Percentiles rank a stretch among this genome's conserved stretches.
These are phyloP conservation scores for Elgaria multicarinata DNA, from an alignment of 2,113 vertebrate species.

Conservation along the genomic window DNA sequence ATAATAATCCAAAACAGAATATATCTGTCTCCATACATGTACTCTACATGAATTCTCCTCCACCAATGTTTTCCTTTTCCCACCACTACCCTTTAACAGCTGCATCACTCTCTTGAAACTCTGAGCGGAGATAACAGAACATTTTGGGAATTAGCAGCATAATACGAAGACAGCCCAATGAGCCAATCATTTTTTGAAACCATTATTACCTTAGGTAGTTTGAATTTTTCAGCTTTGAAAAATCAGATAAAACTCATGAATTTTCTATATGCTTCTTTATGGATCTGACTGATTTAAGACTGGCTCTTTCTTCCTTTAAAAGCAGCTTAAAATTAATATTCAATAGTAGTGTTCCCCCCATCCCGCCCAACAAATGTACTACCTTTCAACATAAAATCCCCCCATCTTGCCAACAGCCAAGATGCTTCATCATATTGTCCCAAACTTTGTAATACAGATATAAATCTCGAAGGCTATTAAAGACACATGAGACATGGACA, in stretches of 20 bases:
- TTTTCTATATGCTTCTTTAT: not conserved
- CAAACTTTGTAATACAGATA: not conserved
- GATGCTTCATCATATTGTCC: not conserved
- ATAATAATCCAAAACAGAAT: not conserved
- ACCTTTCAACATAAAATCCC: not conserved
- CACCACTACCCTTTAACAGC: not conserved
- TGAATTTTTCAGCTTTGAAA: not conserved
- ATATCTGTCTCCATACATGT: not conserved
- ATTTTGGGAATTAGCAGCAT: constrained; percentile 4
- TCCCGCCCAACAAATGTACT: not conserved
- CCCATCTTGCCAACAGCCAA: not conserved
- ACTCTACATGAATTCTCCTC: constrained; percentile 16
- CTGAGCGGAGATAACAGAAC: not conserved
- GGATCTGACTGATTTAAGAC: not conserved
- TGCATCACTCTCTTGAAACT: not conserved
- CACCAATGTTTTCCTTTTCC: not conserved
- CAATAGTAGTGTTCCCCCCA: not conserved
- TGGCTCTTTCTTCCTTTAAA: not conserved
- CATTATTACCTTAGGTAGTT: not conserved
- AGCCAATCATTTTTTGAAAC: not conserved
- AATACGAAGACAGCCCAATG: not conserved
- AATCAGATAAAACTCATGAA: not conserved
- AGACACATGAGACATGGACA: not conserved
- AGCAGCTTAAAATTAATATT: constrained; percentile 3
- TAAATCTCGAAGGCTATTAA: not conserved